Evolutionary conservation across 2,888 invertebrate genomes (phyloP), one percentile per base, ranked within the genome.

Genomic region (Lasioglossum malachurum): DNA sequence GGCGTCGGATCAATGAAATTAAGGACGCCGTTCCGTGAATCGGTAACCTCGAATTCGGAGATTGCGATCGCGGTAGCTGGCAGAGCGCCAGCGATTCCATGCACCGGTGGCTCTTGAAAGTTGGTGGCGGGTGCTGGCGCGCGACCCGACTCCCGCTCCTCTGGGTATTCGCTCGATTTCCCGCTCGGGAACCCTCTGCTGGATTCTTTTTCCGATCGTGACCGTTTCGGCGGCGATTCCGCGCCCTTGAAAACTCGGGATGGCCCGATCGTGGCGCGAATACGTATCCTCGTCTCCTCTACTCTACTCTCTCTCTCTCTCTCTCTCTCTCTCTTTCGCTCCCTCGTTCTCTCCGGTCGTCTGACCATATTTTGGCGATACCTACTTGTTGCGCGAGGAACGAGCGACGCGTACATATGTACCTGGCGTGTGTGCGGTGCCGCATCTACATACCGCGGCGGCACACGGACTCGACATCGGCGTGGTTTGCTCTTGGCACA

Each of bases 291-390:
- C 64, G 16, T 35, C 35, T 27, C 12, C 14, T n/a, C 67, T 31
- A 4, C 4, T 10, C 35, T 3, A 2, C 1, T 35, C 19, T 16
- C 67, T 75, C 76, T 75, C n/a, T 60, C 31, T 35, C 67, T 19
- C 35, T 69, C 35, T 64, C 4, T 67, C 19, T 19, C 19, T 31
- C 19, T 8, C 8, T 35, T 8, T 16, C 35, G 23, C 1, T 69
- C n/a, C n/a, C 23, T 75, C 41, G 49, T 41, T n/a, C 74, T 77
- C 82, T 57, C 49, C 57, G 44, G 83, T 89, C 77, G 84, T 84
- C 88, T 90, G 92, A 88, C 91, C 91, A 94, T 93, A 94, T 94
- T 94, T 93, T 88, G 92, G 93, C 89, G 91, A 90, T 92, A 91
- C 84, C 93, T 92, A 93, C 93, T 93, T 93, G 92, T 93, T 93